phyloP scores from a whole-genome alignment of 2,113 vertebrate species.

The Sceloporus tristichus region DNA sequence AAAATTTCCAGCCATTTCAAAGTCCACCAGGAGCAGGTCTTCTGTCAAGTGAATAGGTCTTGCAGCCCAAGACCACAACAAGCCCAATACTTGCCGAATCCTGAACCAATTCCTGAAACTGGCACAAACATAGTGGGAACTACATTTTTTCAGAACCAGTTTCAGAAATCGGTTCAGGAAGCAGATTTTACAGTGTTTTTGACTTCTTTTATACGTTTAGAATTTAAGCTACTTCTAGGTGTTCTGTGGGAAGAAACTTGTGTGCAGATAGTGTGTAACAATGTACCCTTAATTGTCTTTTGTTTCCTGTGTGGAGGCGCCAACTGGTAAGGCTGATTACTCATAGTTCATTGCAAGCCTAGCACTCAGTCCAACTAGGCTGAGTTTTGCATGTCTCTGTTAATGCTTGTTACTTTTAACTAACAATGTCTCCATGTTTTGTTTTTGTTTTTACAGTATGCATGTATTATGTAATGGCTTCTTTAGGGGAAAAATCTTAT shows the following conservation, averaged over 20 bases:
- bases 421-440: constrained; percentile 78
- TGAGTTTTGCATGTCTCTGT: constrained; percentile 87
- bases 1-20: no score
- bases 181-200: no score
- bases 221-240: constrained; percentile 73
- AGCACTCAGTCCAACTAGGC: constrained; percentile 78
- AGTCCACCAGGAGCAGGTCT: no score
- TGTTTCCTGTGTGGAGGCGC: constrained; percentile 78
- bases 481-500: constrained; percentile 84
- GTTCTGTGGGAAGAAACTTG: constrained; percentile 80
- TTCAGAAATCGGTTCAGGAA: no score
- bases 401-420: constrained; percentile 96
- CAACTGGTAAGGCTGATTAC: constrained; percentile 82
- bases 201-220: constrained; percentile 68
- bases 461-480: constrained; percentile 90
- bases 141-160: no score
- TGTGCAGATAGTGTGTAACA: constrained; percentile 83
- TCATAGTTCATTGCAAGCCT: constrained; percentile 79
- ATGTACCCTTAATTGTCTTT: constrained; percentile 80
- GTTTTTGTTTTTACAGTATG: constrained; percentile 86
- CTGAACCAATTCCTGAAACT: no score
- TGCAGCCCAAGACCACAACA: no score
- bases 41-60: no score
- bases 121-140: no score
- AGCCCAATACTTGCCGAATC: no score